These are phyloP conservation scores for Pandemis cinnamomeana DNA, from an alignment of 2,888 invertebrate species.

Conservation along the genomic window DNA sequence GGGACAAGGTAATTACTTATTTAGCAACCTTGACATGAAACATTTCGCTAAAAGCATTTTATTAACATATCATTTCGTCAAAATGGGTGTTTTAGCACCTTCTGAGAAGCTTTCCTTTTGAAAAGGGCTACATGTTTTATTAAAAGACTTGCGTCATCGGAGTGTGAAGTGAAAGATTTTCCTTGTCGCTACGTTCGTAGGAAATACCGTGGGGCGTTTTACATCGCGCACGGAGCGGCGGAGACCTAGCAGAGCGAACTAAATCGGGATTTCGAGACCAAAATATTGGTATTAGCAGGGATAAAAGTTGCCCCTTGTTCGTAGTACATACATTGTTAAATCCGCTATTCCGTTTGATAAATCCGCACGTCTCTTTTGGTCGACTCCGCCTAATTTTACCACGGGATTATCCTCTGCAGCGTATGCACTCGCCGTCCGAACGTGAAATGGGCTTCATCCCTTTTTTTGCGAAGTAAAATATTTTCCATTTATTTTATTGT, in stretches of 20 bases:
- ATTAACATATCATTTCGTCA: conserved; percentile 55
- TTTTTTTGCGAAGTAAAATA: conserved; percentile 30
- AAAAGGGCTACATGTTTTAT: conserved; percentile 6
- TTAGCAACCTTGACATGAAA: conserved; percentile 52
- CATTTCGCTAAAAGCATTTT: conserved; percentile 60
- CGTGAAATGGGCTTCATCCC: conserved; percentile 11
- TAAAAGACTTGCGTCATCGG: conserved; percentile 5
- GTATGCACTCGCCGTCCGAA: conserved; percentile 39
- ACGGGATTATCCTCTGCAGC: conserved; percentile 48
- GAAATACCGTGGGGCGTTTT: conserved; percentile 22
- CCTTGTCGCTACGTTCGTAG: background rate
- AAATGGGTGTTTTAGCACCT: conserved; percentile 12
- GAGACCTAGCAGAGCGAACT: conserved; percentile 10
- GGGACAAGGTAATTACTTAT: conserved; percentile 49
- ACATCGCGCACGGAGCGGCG: conserved; percentile 18
- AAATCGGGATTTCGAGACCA: conserved; percentile 11
- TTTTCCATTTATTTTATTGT: conserved; percentile 31
- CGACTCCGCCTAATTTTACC: conserved; percentile 49
- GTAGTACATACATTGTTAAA: conserved; percentile 18
- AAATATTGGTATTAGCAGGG: conserved; percentile 16
- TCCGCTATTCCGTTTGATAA: conserved; percentile 36
- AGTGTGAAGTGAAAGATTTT: background rate
- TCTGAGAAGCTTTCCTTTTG: background rate
- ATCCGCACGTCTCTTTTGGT: conserved; percentile 32
- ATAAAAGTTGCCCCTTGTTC: background rate